These are phyloP conservation scores for Craseonycteris thonglongyai DNA, from an alignment of 2,113 vertebrate genomes.

Conservation along the genomic window DNA sequence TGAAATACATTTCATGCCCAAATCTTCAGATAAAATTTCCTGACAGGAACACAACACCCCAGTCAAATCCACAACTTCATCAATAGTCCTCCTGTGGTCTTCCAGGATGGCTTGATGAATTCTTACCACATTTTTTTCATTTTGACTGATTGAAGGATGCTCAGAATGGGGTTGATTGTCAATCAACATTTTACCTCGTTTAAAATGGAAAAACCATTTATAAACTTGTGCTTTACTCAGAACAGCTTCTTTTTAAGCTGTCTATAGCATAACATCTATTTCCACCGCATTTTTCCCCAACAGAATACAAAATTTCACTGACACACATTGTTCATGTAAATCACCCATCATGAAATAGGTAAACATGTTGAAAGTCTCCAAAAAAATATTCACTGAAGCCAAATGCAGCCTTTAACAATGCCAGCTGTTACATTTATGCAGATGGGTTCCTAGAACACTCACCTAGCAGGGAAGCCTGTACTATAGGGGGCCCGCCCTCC, in stretches of 20 bases:
- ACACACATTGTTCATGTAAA: too few species aligned
- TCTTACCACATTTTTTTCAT: not conserved
- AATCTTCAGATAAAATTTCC: not conserved
- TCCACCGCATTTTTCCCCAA: too few species aligned
- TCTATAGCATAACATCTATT: not conserved
- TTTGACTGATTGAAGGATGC: not conserved
- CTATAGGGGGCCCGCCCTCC: too few species aligned
- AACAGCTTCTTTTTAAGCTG: not conserved
- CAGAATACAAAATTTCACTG: too few species aligned
- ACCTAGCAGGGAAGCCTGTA: too few species aligned
- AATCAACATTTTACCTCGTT: not conserved
- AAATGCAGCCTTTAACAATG: too few species aligned
- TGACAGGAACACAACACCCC: not conserved
- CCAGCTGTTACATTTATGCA: too few species aligned
- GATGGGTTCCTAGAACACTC: too few species aligned
- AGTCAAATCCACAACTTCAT: not conserved
- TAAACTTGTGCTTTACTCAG: not conserved
- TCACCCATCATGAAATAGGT: too few species aligned
- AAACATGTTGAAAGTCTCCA: too few species aligned
- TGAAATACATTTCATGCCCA: not conserved
- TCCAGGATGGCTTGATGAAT: not conserved
- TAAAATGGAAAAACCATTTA: not conserved
- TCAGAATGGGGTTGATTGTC: not conserved
- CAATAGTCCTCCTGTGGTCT: not conserved
- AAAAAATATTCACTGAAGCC: too few species aligned